Evolutionary conservation across 2,888 invertebrate genomes (phyloP).

Genomic region (Tenodera sinensis): DNA sequence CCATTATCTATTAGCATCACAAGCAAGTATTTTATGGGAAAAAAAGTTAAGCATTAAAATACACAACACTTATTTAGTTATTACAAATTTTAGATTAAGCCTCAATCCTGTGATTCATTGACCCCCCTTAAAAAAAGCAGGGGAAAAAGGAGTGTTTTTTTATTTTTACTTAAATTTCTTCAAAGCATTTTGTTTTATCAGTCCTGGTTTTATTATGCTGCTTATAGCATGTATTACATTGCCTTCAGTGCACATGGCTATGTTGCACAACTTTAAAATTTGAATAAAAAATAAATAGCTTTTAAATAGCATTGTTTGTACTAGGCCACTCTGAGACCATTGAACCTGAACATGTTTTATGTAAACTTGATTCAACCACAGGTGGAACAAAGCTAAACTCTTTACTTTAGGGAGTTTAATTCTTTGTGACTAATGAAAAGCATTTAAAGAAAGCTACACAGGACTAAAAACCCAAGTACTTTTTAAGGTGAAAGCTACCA

Average conservation of each 20-base stretch:
- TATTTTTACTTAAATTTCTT: neutral
- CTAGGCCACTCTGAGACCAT: no score
- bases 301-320: no score
- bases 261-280: no score
- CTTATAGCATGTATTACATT: neutral
- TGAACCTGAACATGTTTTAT: no score
- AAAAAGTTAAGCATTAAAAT: neutral
- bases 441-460: neutral
- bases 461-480: neutral
- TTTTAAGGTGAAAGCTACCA: neutral
- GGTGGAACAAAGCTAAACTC: no score
- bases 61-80: neutral
- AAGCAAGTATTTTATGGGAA: neutral
- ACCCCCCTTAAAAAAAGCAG: no score
- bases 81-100: no score
- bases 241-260: no score
- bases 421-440: neutral
- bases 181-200: no score
- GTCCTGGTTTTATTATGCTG: neutral
- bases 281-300: no score
- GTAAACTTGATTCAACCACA: no score
- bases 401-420: neutral
- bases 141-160: neutral
- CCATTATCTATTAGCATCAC: neutral
- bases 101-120: no score